Percentiles rank a stretch among this genome's conserved stretches.
phyloP scores from a whole-genome alignment of 2,797 vertebrate species.

The Vultur gryphus region DNA sequence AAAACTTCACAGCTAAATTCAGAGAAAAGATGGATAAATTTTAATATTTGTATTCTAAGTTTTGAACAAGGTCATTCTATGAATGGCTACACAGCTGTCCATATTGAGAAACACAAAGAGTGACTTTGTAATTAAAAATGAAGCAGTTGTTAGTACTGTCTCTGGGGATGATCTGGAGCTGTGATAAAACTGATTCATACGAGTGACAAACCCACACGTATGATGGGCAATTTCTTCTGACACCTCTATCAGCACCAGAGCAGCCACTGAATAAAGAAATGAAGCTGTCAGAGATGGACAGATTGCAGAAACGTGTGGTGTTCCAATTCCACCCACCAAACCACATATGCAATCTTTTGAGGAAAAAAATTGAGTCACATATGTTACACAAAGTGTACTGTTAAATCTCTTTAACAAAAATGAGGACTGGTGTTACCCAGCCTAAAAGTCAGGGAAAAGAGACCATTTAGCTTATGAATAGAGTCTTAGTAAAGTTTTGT shows the following conservation, averaged over 20 bases:
- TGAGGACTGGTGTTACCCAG: neutral
- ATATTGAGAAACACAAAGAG: neutral
- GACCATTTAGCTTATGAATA: neutral
- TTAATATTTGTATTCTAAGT: neutral
- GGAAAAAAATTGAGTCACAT: neutral
- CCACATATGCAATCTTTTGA: neutral
- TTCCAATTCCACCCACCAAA: conserved; percentile 19
- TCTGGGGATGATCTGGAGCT: conserved; percentile 10
- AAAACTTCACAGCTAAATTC: neutral
- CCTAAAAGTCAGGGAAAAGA: neutral
- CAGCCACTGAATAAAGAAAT: neutral
- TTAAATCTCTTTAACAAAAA: neutral
- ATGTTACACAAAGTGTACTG: neutral
- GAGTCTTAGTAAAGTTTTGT: neutral
- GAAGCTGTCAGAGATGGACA: neutral
- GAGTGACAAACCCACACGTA: neutral
- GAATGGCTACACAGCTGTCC: neutral
- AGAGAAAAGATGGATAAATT: neutral
- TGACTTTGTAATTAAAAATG: conserved; percentile 23
- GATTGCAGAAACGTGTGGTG: neutral
- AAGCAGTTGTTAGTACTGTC: neutral
- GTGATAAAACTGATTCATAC: conserved; percentile 21
- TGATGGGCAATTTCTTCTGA: conserved; percentile 39
- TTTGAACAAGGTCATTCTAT: conserved; percentile 32
- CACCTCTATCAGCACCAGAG: conserved; percentile 17